Conservation (phyloP, 2,888 invertebrate genomes). For the Imbricaverruca yamaguchii region DNA sequence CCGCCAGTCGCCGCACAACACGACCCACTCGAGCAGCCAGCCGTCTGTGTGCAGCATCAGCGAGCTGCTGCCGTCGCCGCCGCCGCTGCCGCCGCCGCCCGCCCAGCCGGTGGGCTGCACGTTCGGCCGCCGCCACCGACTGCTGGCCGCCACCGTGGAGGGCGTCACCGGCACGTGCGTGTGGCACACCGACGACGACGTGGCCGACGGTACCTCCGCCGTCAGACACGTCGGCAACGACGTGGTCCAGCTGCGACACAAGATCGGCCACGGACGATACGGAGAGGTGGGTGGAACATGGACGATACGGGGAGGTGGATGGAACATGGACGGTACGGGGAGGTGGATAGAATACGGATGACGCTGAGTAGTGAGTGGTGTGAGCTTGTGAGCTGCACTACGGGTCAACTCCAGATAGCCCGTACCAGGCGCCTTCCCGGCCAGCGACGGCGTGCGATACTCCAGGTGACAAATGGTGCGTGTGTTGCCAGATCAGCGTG, state of each 20-base stretch:
- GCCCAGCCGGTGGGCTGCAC: background rate
- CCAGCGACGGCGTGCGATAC: background rate
- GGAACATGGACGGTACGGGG: background rate
- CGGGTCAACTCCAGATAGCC: background rate
- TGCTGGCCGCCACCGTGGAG: conserved; percentile 27
- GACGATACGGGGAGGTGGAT: background rate
- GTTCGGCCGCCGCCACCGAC: background rate
- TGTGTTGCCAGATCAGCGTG: background rate
- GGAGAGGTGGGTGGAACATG: background rate
- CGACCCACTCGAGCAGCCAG: conserved; percentile 1
- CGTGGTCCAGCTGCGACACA: background rate
- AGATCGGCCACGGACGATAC: background rate
- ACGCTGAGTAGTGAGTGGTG: background rate
- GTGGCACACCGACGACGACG: conserved; percentile 24
- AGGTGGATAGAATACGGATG: background rate
- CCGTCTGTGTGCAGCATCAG: conserved; percentile 11
- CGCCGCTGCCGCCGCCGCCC: conserved; percentile 17
- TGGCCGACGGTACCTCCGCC: background rate
- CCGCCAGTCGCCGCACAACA: conserved; percentile 10
- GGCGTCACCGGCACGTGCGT: conserved; percentile 30
- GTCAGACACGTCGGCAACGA: background rate
- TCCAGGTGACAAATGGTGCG: too few relatives aligned
- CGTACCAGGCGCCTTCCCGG: background rate
- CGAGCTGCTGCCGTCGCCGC: conserved; percentile 9
- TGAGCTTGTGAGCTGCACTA: background rate